A percentile compares a stretch with the other conserved stretches of the same genome.
Evolutionary conservation across 2,113 vertebrate genomes (phyloP).

Genomic region (Sterna hirundo): DNA sequence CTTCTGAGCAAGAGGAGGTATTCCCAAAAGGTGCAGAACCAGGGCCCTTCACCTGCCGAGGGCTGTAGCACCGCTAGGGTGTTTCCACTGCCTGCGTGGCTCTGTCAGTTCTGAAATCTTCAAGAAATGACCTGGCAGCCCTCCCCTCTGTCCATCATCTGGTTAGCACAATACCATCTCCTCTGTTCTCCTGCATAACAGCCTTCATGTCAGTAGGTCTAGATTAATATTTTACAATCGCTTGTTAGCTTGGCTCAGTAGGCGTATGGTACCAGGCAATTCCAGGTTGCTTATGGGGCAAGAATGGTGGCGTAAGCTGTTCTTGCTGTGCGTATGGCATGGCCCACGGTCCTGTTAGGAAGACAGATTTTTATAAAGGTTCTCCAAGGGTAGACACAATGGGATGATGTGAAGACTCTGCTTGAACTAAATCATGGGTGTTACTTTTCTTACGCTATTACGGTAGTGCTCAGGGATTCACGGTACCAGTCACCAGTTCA

Average conservation of each 20-base stretch:
- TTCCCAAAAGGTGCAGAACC: neutral
- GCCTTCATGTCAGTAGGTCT: neutral
- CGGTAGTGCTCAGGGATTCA: neutral
- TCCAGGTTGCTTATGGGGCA: neutral
- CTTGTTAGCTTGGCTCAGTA: neutral
- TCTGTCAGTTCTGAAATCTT: neutral
- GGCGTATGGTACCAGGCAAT: neutral
- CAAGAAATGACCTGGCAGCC: neutral
- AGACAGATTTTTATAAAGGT: neutral
- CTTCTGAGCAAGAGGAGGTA: neutral
- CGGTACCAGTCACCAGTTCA: neutral
- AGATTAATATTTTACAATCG: neutral
- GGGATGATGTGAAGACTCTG: neutral
- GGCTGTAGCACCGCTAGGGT: neutral
- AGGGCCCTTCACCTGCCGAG: neutral
- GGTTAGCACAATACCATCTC: neutral
- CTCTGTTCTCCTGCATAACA: neutral
- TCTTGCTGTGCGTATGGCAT: accelerated
- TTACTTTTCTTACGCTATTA: neutral
- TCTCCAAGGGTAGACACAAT: neutral
- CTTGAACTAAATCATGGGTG: neutral
- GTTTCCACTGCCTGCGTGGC: neutral
- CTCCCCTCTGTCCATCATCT: neutral
- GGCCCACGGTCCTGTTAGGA: neutral
- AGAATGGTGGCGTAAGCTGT: neutral